Percentiles rank a stretch among this genome's conserved stretches.
These are phyloP conservation scores for Tetragnatha montana DNA, from an alignment of 2,888 invertebrate species.

Conservation along the genomic window DNA sequence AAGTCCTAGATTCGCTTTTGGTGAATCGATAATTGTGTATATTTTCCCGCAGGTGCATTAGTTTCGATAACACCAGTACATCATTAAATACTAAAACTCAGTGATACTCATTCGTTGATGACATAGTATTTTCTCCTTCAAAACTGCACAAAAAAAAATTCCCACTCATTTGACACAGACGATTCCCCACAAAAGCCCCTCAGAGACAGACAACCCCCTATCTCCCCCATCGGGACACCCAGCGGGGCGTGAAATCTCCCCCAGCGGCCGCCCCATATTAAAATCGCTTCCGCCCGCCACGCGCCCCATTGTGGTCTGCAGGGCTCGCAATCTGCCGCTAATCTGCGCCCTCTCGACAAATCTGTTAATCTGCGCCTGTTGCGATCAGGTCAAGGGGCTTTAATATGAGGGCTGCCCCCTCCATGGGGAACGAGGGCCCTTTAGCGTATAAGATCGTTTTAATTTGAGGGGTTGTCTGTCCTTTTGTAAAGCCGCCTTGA, in stretches of 20 bases:
- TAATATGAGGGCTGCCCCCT: constrained; percentile 9
- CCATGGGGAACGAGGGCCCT: not conserved
- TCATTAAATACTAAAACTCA: no score
- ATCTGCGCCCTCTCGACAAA: constrained; percentile 57
- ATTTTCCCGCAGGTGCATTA: no score
- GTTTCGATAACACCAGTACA: no score
- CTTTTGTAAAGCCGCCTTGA: constrained; percentile 9
- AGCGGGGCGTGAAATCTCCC: constrained; percentile 45
- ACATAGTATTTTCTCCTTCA: no score
- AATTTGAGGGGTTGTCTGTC: constrained; percentile 20
- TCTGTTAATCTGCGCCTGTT: constrained; percentile 61
- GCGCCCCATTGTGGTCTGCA: constrained; percentile 66
- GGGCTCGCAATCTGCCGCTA: constrained; percentile 62
- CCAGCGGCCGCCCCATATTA: constrained; percentile 45
- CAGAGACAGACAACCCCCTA: constrained; percentile 2
- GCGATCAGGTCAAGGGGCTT: constrained; percentile 35
- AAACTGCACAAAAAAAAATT: no score
- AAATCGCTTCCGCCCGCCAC: constrained; percentile 54
- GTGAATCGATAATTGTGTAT: no score
- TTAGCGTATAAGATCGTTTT: constrained; percentile 23
- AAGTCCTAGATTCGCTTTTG: no score
- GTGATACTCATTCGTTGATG: no score
- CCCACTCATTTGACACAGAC: no score
- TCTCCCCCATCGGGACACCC: constrained; percentile 9
- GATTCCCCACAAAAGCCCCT: not conserved